Base-by-base conservation (phyloP, 2,888 invertebrate species). In the Epistrophe grossulariae region DNA sequence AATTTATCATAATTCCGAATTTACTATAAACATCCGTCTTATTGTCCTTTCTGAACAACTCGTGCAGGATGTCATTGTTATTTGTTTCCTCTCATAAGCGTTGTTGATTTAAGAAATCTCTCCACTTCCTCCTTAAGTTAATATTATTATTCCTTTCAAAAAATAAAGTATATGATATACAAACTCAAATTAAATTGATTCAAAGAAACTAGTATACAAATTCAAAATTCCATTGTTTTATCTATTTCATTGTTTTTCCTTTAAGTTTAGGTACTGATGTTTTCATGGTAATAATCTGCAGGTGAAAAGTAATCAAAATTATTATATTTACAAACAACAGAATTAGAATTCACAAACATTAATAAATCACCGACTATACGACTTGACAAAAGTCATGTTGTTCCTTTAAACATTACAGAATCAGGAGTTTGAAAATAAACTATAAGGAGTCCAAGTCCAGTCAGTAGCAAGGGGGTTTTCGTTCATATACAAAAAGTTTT, bases 281-380 rank as follows among this genome's bases (percentile, higher is more conserved):
- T n/a, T n/a, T n/a, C n/a, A n/a, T 35, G 8, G 8, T 57, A 38
- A 5, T 59, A 35, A 38, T 38, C 35, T 59, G 40, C 64, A 64
- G 45, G 64, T 45, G 45, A 31, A 66, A 48, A 35, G 48, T 48
- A 66, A 35, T 66, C 48, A 45, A 48, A 52, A 24, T 24, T 52
- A 11, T 52, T 52, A 1, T 43, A 5, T 24, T 24, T 11, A 52
- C 13, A 7, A 52, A 52, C 24, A 52, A 52, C 24, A 52, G 52
- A 52, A 52, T 52, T 28, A 52, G 8, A 52, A 52, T 24, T 24
- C 7, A 28, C 52, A 48, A 66, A 66, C n/a, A 66, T 24, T 48
- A 28, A 52, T 66, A 48, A 66, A 48, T 66, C 31, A 48, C 13
- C 24, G n/a, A 24, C 24, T n/a, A n/a, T n/a, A n/a, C 17, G 2